phyloP scores from a whole-genome alignment of 2,888 invertebrate species.

The Noctua janthina region DNA sequence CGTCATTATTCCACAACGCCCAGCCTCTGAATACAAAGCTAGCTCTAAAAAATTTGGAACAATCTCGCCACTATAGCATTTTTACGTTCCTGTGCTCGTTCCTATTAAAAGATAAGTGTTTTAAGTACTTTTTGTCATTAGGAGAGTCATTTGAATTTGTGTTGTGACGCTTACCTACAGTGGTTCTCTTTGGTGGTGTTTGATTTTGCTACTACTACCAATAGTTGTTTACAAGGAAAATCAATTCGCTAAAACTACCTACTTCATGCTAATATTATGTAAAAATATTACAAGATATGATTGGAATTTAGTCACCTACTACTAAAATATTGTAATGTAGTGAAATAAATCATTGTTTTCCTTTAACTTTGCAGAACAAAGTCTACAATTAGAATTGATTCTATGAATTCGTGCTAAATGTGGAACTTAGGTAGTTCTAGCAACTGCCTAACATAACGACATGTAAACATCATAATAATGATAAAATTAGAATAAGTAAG shows the following conservation, averaged over 20 bases:
- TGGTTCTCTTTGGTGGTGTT: not conserved
- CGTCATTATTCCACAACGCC: conserved; percentile 83
- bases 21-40: conserved; percentile 52
- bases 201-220: not conserved
- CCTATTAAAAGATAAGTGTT: conserved; percentile 61
- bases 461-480: not conserved
- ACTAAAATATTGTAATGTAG: conserved; percentile 32
- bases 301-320: conserved; percentile 1
- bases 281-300: not conserved
- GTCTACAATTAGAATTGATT: conserved; percentile 1
- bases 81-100: conserved; percentile 47
- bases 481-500: not conserved
- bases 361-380: not conserved
- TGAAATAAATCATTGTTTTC: conserved; percentile 27
- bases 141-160: conserved; percentile 32
- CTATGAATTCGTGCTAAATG: conserved; percentile 3
- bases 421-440: not conserved
- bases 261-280: not conserved
- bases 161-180: not conserved
- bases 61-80: conserved; percentile 49
- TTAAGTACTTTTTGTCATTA: conserved; percentile 58
- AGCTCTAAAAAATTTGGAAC: conserved; percentile 56
- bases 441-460: not conserved
- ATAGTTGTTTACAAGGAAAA: not conserved
- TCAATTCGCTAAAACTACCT: not conserved